phyloP scores from a whole-genome alignment of 2,888 invertebrate species.

The Idaea dimidiata region DNA sequence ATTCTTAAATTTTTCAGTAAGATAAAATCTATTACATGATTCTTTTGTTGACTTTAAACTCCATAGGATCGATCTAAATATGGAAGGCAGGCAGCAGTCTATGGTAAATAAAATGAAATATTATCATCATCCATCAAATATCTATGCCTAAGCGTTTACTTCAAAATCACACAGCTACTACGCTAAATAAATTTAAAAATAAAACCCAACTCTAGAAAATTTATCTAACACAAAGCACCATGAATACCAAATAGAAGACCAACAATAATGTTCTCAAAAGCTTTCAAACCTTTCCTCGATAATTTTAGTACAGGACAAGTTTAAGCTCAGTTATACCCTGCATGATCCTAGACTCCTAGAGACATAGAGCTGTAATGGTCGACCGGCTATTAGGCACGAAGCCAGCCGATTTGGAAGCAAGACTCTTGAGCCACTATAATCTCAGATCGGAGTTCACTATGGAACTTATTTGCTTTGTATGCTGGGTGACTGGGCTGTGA shows the following conservation, averaged over 20 bases:
- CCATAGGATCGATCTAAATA: too few relatives aligned
- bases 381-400: constrained; percentile 42
- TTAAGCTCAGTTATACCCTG: constrained; percentile 38
- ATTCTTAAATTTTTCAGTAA: too few relatives aligned
- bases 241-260: neutral
- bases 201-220: neutral
- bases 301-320: constrained; percentile 37
- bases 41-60: too few relatives aligned
- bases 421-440: constrained; percentile 53
- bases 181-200: neutral
- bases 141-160: too few relatives aligned
- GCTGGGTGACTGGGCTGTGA: constrained; percentile 5
- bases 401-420: constrained; percentile 43
- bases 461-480: constrained; percentile 41
- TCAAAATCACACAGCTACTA: too few relatives aligned
- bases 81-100: too few relatives aligned
- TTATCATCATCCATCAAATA: too few relatives aligned
- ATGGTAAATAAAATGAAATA: too few relatives aligned
- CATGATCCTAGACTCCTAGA: constrained; percentile 49
- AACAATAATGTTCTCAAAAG: constrained; percentile 15
- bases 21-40: too few relatives aligned
- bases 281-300: constrained; percentile 31
- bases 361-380: constrained; percentile 49
- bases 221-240: neutral
- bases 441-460: constrained; percentile 45